These are phyloP conservation scores for Trachelus troglodyta DNA, from an alignment of 2,888 invertebrate species.

Conservation along the genomic window DNA sequence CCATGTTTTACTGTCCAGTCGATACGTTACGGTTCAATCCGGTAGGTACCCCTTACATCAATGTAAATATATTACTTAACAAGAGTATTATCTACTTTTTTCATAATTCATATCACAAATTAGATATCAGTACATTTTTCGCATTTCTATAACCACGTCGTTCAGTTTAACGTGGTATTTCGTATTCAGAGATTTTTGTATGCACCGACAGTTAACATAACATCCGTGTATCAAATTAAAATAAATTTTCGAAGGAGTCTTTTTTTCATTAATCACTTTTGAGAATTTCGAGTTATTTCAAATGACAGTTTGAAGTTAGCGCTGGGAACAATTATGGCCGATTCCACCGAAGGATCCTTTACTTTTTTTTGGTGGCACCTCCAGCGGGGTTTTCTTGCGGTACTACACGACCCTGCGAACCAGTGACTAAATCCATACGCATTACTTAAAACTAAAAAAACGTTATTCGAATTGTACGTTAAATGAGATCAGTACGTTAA, in stretches of 20 bases:
- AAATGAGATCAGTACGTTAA: neutral
- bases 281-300: neutral
- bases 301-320: neutral
- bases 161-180: neutral
- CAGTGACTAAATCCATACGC: neutral
- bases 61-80: neutral
- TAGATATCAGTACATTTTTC: neutral
- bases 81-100: neutral
- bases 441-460: neutral
- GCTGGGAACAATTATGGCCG: neutral
- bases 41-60: neutral
- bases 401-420: neutral
- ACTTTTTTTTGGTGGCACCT: neutral
- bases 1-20: constrained; percentile 1
- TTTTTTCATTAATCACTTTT: neutral
- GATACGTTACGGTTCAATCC: constrained; percentile 7
- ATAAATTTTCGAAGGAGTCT: neutral
- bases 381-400: neutral
- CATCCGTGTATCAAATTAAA: neutral
- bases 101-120: neutral
- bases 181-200: neutral
- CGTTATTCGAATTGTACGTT: neutral
- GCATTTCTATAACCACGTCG: neutral
- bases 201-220: neutral
- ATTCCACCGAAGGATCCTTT: neutral